Evolutionary conservation across 2,888 invertebrate species (phyloP).

Genomic region (Xestia ashworthii): DNA sequence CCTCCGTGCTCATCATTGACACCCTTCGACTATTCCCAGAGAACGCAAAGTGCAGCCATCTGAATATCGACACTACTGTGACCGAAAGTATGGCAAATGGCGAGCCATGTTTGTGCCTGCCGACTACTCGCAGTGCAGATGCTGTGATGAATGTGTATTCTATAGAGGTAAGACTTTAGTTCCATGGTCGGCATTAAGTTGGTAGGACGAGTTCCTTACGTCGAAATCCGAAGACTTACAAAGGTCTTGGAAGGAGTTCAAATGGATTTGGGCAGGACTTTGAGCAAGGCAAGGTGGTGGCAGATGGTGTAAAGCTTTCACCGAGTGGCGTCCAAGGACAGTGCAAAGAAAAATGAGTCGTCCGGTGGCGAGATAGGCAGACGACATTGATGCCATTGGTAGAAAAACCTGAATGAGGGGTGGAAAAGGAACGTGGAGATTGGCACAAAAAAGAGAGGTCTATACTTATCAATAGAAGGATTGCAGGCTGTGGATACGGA

Average conservation of each 20-base stretch:
- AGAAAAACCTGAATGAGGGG: not conserved
- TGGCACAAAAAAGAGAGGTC: not conserved
- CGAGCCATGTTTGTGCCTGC: constrained; percentile 83
- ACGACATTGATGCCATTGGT: not conserved
- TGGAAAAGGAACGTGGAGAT: not conserved
- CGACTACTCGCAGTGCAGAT: constrained; percentile 82
- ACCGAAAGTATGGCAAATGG: constrained; percentile 84
- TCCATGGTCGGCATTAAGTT: not conserved
- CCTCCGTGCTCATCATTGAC: not conserved
- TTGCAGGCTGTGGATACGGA: not conserved
- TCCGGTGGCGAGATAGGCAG: not conserved
- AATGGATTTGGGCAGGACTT: not conserved
- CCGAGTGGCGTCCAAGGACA: not conserved
- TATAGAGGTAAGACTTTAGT: constrained; percentile 78
- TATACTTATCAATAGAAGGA: not conserved
- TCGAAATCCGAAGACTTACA: not conserved
- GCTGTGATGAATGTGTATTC: constrained; percentile 86
- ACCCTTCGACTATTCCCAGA: constrained; percentile 64
- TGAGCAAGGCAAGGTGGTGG: no score
- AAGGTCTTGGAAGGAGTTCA: not conserved
- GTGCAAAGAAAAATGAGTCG: not conserved
- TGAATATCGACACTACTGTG: constrained; percentile 81
- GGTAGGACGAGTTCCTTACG: not conserved
- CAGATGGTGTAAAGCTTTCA: not conserved
- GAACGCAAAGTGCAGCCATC: constrained; percentile 78